Conservation (phyloP, 2,797 vertebrate genomes). For the Hypotaenidia philippensis region DNA sequence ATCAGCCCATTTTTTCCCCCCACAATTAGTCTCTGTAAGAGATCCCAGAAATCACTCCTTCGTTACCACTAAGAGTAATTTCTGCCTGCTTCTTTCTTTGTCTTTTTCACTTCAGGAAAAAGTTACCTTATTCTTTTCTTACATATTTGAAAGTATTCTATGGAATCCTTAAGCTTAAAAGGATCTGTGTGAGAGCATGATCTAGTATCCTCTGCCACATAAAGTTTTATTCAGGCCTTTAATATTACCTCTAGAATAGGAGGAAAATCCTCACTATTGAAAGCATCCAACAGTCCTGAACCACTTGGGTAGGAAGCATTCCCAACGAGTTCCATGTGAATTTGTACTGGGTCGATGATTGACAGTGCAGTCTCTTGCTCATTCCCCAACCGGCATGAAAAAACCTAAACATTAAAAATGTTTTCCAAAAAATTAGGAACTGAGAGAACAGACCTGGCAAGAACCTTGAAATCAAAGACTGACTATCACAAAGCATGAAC, state of each 20-base stretch:
- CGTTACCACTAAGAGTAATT: not conserved
- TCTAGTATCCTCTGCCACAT: not conserved
- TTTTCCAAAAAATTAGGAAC: not conserved
- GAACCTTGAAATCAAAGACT: not conserved
- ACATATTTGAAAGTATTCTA: not conserved
- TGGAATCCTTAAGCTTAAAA: not conserved
- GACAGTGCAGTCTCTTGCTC: constrained; percentile 96
- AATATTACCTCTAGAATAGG: constrained; percentile 92
- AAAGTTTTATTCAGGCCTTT: not conserved
- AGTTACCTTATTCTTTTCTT: not conserved
- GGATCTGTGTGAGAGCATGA: not conserved
- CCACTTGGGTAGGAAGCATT: constrained; percentile 93
- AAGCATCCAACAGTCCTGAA: constrained; percentile 94
- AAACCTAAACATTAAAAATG: constrained; percentile 84
- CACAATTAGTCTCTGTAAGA: not conserved
- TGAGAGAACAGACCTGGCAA: not conserved
- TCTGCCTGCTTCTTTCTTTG: not conserved
- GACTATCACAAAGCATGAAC: not conserved
- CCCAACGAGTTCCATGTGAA: constrained; percentile 94
- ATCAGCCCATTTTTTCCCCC: not conserved
- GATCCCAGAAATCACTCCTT: not conserved
- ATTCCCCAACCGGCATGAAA: constrained; percentile 94
- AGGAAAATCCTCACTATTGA: constrained; percentile 95
- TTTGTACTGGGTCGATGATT: constrained; percentile 95
- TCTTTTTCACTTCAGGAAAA: not conserved